Conservation (phyloP, 1,140 invertebrate genomes). For the Drosophila obscura region DNA sequence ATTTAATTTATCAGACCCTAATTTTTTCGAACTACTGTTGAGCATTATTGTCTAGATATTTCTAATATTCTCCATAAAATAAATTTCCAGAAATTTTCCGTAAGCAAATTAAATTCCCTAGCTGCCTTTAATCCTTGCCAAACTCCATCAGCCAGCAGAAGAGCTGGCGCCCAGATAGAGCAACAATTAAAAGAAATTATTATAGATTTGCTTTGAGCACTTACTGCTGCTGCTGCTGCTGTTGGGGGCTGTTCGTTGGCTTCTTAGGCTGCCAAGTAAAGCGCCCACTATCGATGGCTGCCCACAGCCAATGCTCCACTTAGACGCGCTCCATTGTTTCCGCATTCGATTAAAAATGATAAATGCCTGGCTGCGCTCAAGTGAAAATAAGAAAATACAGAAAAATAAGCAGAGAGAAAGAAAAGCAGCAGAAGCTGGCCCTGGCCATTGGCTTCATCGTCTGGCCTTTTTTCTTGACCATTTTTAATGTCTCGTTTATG, state of each 20-base stretch:
- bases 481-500: conserved; percentile 78
- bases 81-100: no score
- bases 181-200: conserved; percentile 78
- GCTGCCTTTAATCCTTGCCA: not conserved
- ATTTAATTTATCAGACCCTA: no score
- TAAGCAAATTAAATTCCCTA: not conserved
- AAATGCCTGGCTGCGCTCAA: conserved; percentile 75
- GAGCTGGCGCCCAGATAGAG: conserved; percentile 30
- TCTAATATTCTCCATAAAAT: no score
- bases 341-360: conserved; percentile 82
- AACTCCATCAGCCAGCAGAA: conserved; percentile 13
- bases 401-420: conserved; percentile 16
- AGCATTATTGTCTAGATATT: no score
- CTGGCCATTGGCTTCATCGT: conserved; percentile 11
- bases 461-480: conserved; percentile 61
- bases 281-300: conserved; percentile 48
- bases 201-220: conserved; percentile 74
- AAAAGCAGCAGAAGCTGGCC: conserved; percentile 1
- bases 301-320: conserved; percentile 73
- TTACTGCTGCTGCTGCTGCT: conserved; percentile 35
- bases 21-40: no score
- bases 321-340: conserved; percentile 80
- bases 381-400: conserved; percentile 51
- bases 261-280: conserved; percentile 53
- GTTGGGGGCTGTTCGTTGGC: conserved; percentile 55